A percentile compares a stretch with the other conserved stretches of the same genome.
Evolutionary conservation across 1,140 invertebrate species (phyloP).

Genomic region (Drosophila pandora): DNA sequence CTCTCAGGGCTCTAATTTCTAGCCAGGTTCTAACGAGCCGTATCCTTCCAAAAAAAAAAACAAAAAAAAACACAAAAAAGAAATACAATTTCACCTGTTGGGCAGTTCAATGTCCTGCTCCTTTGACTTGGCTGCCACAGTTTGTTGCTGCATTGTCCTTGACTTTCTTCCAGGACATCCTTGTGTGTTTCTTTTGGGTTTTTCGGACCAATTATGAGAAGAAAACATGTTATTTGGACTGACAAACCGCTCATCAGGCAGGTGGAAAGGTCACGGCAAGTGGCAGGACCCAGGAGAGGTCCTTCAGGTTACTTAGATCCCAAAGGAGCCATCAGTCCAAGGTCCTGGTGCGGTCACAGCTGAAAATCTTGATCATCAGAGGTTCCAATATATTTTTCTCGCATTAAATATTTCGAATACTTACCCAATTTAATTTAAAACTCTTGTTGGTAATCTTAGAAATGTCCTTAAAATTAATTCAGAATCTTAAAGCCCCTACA

Average conservation of each 20-base stretch:
- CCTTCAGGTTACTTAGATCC: slow-evolving; percentile 1
- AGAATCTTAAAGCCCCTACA: neutral
- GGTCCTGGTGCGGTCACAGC: slow-evolving; percentile 49
- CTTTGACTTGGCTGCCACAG: neutral
- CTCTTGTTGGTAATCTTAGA: neutral
- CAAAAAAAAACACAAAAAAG: neutral
- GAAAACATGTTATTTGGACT: slow-evolving; percentile 61
- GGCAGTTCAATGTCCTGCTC: slow-evolving; percentile 41
- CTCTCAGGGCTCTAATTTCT: neutral
- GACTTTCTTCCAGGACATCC: slow-evolving; percentile 19
- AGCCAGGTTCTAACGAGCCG: slow-evolving; percentile 55
- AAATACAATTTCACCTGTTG: slow-evolving; percentile 61
- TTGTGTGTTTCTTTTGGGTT: neutral
- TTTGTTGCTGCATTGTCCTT: slow-evolving; percentile 11
- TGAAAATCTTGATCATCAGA: slow-evolving; percentile 24
- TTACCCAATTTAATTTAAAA: neutral
- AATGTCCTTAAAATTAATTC: neutral
- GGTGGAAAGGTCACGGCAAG: slow-evolving; percentile 55
- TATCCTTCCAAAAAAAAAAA: slow-evolving; percentile 33
- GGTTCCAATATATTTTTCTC: neutral
- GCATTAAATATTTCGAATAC: too few relatives aligned
- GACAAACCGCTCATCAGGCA: slow-evolving; percentile 54
- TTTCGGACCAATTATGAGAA: slow-evolving; percentile 41
- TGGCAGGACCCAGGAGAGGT: neutral
- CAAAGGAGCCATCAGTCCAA: neutral